Percentiles rank a stretch among this genome's conserved stretches.
Evolutionary conservation across 2,113 vertebrate genomes (phyloP).

Genomic region (Hippocampus guttulatus): DNA sequence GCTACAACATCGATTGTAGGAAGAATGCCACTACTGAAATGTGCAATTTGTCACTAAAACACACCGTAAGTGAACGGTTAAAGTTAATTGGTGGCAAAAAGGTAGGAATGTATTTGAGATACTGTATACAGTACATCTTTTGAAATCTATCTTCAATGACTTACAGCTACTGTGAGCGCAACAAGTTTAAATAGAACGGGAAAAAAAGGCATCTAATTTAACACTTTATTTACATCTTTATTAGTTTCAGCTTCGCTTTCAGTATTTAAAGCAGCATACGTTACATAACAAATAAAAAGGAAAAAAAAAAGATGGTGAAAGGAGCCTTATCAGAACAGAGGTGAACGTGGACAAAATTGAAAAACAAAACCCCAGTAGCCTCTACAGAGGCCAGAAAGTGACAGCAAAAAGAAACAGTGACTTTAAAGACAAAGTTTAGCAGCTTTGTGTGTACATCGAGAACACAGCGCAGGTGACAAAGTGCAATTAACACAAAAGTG

Average conservation of each 20-base stretch:
- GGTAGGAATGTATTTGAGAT: too few species aligned
- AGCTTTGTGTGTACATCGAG: constrained; percentile 12
- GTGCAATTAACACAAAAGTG: constrained; percentile 6
- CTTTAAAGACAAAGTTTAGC: not conserved
- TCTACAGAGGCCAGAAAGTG: constrained; percentile 18
- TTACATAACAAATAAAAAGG: constrained; percentile 48
- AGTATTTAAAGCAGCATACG: constrained; percentile 54
- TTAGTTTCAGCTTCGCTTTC: constrained; percentile 54
- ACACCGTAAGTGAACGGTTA: too few species aligned
- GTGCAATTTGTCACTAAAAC: too few species aligned
- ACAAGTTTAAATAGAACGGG: too few species aligned
- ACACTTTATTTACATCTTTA: constrained; percentile 72
- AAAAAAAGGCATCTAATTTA: not conserved
- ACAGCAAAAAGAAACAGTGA: constrained; percentile 17
- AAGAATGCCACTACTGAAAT: too few species aligned
- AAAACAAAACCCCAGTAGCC: constrained; percentile 3
- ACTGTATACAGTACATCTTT: too few species aligned
- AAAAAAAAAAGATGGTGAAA: constrained; percentile 39
- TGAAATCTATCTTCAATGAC: too few species aligned
- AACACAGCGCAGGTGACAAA: constrained; percentile 20
- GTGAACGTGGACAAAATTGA: constrained; percentile 26
- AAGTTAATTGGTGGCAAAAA: too few species aligned
- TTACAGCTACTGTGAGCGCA: too few species aligned
- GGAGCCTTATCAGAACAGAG: not conserved
- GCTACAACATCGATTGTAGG: too few species aligned